phyloP scores from a whole-genome alignment of 2,888 invertebrate species.

The Cosmia pyralina region DNA sequence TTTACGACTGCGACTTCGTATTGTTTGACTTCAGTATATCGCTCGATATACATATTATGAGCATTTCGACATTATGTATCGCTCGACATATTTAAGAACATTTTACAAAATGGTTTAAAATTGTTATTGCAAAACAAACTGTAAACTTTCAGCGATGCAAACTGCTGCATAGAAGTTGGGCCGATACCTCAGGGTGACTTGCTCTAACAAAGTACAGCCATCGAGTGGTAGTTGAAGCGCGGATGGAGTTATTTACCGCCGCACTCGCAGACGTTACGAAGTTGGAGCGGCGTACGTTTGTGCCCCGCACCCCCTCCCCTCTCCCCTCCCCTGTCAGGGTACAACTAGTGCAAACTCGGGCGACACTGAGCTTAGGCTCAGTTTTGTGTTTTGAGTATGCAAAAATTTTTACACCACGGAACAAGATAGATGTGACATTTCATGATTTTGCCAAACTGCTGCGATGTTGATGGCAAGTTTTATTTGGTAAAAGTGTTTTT shows the following conservation, averaged over 20 bases:
- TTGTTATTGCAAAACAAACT: conserved; percentile 18
- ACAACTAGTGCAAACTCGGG: conserved; percentile 18
- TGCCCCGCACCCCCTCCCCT: background rate
- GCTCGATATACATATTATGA: too few species aligned
- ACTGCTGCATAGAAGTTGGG: conserved; percentile 11
- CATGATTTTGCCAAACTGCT: background rate
- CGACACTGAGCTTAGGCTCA: background rate
- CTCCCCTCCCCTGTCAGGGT: background rate
- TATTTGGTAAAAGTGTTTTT: too few species aligned
- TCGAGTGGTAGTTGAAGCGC: conserved; percentile 36
- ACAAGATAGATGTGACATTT: conserved; percentile 2
- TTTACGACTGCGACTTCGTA: conserved; percentile 16
- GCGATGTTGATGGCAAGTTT: too few species aligned
- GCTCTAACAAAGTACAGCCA: conserved; percentile 19
- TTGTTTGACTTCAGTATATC: background rate
- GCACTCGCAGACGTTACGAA: conserved; percentile 33
- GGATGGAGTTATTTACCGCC: conserved; percentile 44
- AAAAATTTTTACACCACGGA: background rate
- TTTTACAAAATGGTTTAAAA: conserved; percentile 26
- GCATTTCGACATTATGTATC: too few species aligned
- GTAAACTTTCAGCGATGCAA: conserved; percentile 1
- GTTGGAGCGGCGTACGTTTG: conserved; percentile 17
- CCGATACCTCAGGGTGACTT: conserved; percentile 8
- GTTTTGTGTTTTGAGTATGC: too few species aligned
- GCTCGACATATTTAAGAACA: conserved; percentile 6